Evolutionary conservation across 2,797 vertebrate genomes (phyloP).

Genomic region (Craterocephalus amniculus): DNA sequence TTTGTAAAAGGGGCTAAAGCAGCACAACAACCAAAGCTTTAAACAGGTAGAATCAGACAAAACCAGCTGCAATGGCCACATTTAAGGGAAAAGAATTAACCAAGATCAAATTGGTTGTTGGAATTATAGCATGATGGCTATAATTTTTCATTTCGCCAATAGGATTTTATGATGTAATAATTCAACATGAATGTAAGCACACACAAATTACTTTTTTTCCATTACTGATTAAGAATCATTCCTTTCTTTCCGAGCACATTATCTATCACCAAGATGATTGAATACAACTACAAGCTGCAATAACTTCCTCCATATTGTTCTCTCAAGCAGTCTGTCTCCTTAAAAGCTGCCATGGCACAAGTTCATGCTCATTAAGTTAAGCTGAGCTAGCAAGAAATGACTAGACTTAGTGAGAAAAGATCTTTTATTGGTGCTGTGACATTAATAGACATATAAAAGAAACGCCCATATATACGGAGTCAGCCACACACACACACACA

Average conservation of each 20-base stretch:
- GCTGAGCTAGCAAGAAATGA: background rate
- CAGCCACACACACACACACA: background rate
- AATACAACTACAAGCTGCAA: background rate
- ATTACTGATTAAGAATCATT: background rate
- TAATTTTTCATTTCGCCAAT: background rate
- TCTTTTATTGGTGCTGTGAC: background rate
- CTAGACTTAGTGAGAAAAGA: background rate
- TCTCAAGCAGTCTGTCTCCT: background rate
- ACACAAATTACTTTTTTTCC: background rate
- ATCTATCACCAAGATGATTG: background rate
- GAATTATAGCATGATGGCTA: background rate
- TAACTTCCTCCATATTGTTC: background rate
- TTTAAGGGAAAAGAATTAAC: background rate
- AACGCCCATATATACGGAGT: background rate
- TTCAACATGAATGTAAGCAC: background rate
- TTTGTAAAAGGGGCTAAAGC: too few relatives aligned
- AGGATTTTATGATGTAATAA: background rate
- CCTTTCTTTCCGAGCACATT: background rate
- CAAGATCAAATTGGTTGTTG: background rate
- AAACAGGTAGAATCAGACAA: too few relatives aligned
- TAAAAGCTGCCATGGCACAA: background rate
- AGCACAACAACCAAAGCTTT: too few relatives aligned
- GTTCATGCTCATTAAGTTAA: background rate
- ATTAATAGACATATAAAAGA: background rate
- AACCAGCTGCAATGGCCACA: too few relatives aligned